Base-by-base conservation (phyloP, 2,797 vertebrate species). In the Carduelis carduelis region DNA sequence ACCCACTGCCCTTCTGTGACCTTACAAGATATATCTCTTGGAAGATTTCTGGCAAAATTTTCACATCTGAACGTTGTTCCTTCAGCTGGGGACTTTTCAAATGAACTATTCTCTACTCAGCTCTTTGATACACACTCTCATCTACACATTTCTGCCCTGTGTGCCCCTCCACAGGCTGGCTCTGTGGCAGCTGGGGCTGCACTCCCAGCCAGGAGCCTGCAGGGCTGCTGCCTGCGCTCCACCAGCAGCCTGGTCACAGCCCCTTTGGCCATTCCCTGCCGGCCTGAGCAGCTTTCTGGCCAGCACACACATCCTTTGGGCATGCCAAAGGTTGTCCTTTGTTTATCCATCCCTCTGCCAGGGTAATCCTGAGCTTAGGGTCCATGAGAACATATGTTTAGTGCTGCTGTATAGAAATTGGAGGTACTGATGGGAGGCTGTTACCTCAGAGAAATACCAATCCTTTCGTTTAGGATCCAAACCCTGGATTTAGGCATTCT, bases 191-290 rank as follows among this genome's bases (percentile, higher is more conserved):
- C 34, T 17, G 59, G 20, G 28, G 6, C 55, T 55, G 64, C 37
- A 1, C 5, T 9, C 3, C 9, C 11, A 2, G 2, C 1, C 1
- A 5, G 69, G 14, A 65, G 3, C 24, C 35, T 13, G 57, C 32
- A 30, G 68, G 43, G 39, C 23, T 53, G 28, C 37, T n/a, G 72
- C 30, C 46, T 76, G 8, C 41, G 5, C 37, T 49, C 23, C 56
- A 32, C 71, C 18, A 15, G 7, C 60, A 75, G 44, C 39, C 78
- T 17, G 16, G 16, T 12, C 74, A 6, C 34, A 10, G 61, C 16
- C 22, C n/a, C 27, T 77, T 3, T 0, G 56, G 87, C 32, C 17
- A 10, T 22, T 13, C 34, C 39, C 14, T 12, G 24, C 18, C 32
- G 52, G 55, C 35, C 69, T 50, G 24, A 61, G 78, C 35, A 21